Percentiles rank a stretch among this genome's conserved stretches.
Conservation (phyloP, 2,888 invertebrate species). For the Andrena fulva region DNA sequence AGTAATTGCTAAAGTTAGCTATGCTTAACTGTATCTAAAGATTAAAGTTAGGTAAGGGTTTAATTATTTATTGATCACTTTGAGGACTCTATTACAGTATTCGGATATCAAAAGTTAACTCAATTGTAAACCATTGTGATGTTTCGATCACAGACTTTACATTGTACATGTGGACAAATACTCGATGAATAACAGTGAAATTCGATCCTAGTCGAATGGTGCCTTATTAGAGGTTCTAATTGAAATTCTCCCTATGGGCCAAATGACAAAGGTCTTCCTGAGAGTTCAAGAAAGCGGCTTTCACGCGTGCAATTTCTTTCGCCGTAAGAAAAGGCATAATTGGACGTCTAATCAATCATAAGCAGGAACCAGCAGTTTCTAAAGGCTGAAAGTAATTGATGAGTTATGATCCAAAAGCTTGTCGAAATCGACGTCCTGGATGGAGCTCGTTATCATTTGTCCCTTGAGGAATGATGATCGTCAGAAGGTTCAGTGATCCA, state of each 20-base stretch:
- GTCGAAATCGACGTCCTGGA: constrained; percentile 3
- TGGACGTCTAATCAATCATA: constrained; percentile 52
- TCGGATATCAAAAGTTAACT: too few relatives aligned
- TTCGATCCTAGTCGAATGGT: constrained; percentile 6
- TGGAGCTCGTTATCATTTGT: constrained; percentile 30
- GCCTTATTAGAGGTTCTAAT: constrained; percentile 31
- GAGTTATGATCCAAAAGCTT: constrained; percentile 33
- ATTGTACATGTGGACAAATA: neutral
- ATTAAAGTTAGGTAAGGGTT: too few relatives aligned
- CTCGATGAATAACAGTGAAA: constrained; percentile 5
- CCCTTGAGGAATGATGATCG: neutral
- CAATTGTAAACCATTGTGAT: too few relatives aligned
- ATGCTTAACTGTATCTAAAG: too few relatives aligned
- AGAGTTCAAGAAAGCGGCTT: constrained; percentile 54
- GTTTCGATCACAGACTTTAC: too few relatives aligned
- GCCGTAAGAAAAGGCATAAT: constrained; percentile 42
- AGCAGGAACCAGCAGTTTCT: constrained; percentile 41
- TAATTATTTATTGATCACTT: too few relatives aligned
- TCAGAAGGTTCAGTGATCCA: neutral
- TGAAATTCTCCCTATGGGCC: constrained; percentile 25
- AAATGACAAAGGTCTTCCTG: constrained; percentile 28
- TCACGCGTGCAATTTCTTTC: constrained; percentile 55
- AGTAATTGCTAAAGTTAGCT: too few relatives aligned
- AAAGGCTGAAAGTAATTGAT: constrained; percentile 27
- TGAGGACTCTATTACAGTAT: too few relatives aligned